A percentile compares a stretch with the other conserved stretches of the same genome.
phyloP scores from a whole-genome alignment of 2,797 vertebrate species.

The Gymnopithys bicolor region DNA sequence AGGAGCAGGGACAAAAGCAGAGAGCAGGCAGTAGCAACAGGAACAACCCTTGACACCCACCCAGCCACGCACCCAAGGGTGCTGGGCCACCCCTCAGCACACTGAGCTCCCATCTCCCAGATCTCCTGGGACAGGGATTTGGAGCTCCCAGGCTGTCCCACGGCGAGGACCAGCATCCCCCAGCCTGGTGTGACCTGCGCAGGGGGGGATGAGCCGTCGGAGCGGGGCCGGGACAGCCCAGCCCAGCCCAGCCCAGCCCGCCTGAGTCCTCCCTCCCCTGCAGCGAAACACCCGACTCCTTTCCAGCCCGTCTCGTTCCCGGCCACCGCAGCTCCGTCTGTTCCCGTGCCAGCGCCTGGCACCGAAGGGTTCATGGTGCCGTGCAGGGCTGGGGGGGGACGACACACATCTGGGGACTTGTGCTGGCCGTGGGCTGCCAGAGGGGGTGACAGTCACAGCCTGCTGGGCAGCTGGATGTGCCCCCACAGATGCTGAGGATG shows the following conservation, averaged over 20 bases:
- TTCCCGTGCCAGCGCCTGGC: constrained; percentile 18
- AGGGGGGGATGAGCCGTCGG: neutral
- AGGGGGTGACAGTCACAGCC: neutral
- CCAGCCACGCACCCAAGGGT: neutral
- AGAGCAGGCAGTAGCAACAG: neutral
- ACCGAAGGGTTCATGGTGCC: neutral
- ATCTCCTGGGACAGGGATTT: no score
- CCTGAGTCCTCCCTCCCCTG: neutral
- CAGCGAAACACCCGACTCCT: neutral
- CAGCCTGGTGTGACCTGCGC: neutral
- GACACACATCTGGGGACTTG: neutral
- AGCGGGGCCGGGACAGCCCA: neutral
- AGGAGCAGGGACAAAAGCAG: neutral
- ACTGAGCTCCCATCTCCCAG: neutral
- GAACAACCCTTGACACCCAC: neutral
- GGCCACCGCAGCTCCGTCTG: neutral
- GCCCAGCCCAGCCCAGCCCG: neutral
- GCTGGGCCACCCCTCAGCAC: neutral
- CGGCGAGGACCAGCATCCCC: neutral
- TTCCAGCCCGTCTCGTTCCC: neutral
- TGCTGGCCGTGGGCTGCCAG: neutral
- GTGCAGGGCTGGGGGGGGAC: rapidly evolving
- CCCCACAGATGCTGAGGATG: neutral
- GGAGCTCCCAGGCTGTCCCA: neutral
- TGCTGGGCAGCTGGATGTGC: no score